Evolutionary conservation across 1,140 invertebrate species (phyloP).

Genomic region (Drosophila gunungcola): DNA sequence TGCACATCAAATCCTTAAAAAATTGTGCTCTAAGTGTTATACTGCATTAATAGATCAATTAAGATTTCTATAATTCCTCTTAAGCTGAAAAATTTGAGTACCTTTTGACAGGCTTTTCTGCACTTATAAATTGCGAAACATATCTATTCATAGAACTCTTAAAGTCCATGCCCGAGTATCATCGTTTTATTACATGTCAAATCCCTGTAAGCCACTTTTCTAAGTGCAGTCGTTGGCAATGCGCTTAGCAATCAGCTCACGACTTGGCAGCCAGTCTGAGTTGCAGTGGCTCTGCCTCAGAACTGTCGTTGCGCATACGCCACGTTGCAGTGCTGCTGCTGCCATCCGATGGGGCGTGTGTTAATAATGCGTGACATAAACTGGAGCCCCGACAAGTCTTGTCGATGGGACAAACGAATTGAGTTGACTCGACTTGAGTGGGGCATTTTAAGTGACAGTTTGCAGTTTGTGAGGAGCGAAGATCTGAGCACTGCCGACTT

Average conservation of each 20-base stretch:
- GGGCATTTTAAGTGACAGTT: slow-evolving; percentile 74
- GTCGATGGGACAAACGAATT: slow-evolving; percentile 69
- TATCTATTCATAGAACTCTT: not conserved
- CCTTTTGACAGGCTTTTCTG: too few relatives aligned
- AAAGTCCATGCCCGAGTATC: not conserved
- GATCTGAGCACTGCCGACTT: slow-evolving; percentile 36
- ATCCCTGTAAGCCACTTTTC: not conserved
- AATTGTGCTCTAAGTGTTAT: too few relatives aligned
- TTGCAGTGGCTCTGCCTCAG: slow-evolving; percentile 15
- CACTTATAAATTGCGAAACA: not conserved
- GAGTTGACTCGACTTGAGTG: slow-evolving; percentile 74
- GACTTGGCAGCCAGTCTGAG: slow-evolving; percentile 46
- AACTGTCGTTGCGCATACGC: slow-evolving; percentile 70
- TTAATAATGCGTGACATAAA: slow-evolving; percentile 82
- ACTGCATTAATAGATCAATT: too few relatives aligned
- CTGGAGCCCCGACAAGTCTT: slow-evolving; percentile 58
- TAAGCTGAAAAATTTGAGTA: too few relatives aligned
- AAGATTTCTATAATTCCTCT: too few relatives aligned
- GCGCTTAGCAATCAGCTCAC: slow-evolving; percentile 79
- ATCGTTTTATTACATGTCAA: not conserved
- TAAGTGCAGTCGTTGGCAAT: slow-evolving; percentile 48
- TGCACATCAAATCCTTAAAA: too few relatives aligned
- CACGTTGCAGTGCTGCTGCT: slow-evolving; percentile 60
- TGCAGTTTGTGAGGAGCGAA: slow-evolving; percentile 13
- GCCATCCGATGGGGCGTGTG: slow-evolving; percentile 63